Evolutionary conservation across 2,113 vertebrate genomes (phyloP).

Genomic region (Spea bombifrons): DNA sequence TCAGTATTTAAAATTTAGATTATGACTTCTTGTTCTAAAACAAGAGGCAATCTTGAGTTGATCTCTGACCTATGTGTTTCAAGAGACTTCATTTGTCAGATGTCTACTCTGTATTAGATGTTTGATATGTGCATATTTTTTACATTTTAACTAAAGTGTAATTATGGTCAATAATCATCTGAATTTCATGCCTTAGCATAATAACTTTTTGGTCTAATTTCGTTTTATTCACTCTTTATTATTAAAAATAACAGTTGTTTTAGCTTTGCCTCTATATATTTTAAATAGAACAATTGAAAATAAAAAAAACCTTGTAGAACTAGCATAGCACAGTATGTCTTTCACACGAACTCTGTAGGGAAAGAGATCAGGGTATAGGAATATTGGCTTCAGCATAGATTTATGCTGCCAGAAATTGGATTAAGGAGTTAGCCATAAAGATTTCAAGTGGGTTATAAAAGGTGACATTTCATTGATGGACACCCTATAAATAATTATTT

Average conservation of each 20-base stretch:
- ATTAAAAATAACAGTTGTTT: constrained; percentile 3
- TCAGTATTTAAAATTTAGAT: no score
- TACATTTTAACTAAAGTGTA: no score
- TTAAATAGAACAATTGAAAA: constrained; percentile 5
- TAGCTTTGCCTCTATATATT: background rate
- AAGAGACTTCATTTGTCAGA: no score
- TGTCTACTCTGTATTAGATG: no score
- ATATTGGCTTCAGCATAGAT: constrained; percentile 5
- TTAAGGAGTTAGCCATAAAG: constrained; percentile 25
- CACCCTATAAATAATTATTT: constrained; percentile 26
- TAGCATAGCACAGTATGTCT: background rate
- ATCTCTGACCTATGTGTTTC: no score
- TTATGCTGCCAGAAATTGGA: constrained; percentile 15
- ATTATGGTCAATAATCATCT: no score
- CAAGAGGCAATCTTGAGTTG: no score
- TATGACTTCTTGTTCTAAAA: no score
- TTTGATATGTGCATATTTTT: no score
- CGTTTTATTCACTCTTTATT: background rate
- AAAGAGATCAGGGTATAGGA: background rate
- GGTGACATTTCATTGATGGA: constrained; percentile 18
- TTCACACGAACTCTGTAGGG: constrained; percentile 19
- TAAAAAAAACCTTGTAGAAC: background rate
- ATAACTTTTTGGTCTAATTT: background rate
- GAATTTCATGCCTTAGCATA: no score
- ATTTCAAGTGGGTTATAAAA: constrained; percentile 2